Conservation (phyloP, 1,140 invertebrate genomes). For the Leptinotarsa defecta region DNA sequence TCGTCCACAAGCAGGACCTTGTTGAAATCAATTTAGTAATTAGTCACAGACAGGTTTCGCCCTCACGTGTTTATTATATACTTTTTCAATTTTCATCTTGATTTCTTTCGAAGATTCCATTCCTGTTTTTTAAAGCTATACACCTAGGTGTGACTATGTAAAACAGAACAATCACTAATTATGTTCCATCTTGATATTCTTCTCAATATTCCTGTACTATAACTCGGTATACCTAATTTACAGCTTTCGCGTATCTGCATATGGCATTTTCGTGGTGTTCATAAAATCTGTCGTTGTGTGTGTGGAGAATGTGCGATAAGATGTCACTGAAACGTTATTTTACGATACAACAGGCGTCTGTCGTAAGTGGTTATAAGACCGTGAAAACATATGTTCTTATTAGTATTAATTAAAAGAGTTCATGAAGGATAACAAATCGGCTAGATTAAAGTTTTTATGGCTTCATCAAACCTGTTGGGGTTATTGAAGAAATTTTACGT, state of each 20-base stretch:
- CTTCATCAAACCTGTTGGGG: slow-evolving; percentile 16
- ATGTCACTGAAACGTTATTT: slow-evolving; percentile 16
- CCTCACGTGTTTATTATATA: too few relatives aligned
- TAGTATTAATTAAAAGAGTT: slow-evolving; percentile 19
- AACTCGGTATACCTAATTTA: background rate
- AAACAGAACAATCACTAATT: too few relatives aligned
- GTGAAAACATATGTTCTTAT: slow-evolving; percentile 21
- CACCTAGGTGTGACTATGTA: too few relatives aligned
- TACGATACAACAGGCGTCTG: slow-evolving; percentile 10
- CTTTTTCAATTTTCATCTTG: too few relatives aligned
- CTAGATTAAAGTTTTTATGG: slow-evolving; percentile 11
- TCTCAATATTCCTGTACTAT: background rate
- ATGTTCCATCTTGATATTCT: background rate
- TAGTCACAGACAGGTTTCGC: too few relatives aligned
- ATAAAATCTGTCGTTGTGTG: slow-evolving; percentile 16
- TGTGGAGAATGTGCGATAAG: slow-evolving; percentile 7
- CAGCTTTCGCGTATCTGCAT: slow-evolving; percentile 9
- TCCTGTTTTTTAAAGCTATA: too few relatives aligned
- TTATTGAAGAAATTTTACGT: background rate
- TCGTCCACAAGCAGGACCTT: too few relatives aligned
- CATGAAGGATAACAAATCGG: slow-evolving; percentile 14
- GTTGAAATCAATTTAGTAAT: too few relatives aligned
- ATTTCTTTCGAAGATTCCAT: too few relatives aligned
- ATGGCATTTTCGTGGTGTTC: slow-evolving; percentile 12
- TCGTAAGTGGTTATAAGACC: slow-evolving; percentile 2